A percentile compares a stretch with the other conserved stretches of the same genome.
phyloP scores from a whole-genome alignment of 1,140 invertebrate genomes.

The Trichomalopsis sarcophagae region DNA sequence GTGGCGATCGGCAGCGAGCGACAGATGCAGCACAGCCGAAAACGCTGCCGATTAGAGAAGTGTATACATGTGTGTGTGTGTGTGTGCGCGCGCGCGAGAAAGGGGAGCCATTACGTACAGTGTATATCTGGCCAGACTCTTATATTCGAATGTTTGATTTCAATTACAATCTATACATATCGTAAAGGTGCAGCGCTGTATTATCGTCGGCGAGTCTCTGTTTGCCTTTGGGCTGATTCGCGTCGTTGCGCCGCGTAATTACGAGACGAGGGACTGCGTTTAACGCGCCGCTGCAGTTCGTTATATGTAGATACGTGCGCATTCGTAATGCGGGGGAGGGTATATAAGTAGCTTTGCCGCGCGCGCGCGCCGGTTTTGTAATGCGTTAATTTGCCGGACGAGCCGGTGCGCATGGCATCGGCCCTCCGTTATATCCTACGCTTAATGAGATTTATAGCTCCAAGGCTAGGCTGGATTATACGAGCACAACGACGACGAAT shows the following conservation, averaged over 20 bases:
- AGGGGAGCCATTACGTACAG: not conserved
- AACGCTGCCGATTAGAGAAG: not conserved
- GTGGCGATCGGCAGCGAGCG: not conserved
- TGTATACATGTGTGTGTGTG: too few species aligned
- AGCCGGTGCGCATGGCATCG: too few species aligned
- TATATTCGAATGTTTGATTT: conserved; percentile 28
- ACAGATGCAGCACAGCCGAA: not conserved
- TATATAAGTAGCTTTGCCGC: not conserved
- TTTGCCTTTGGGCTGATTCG: not conserved
- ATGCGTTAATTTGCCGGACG: not conserved
- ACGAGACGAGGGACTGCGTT: not conserved
- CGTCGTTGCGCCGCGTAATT: not conserved
- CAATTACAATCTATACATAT: conserved; percentile 12
- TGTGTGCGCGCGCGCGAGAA: not conserved
- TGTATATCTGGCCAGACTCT: too few species aligned
- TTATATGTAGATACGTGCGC: not conserved
- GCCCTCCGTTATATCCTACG: too few species aligned
- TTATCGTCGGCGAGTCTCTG: not conserved
- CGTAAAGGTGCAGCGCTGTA: too few species aligned
- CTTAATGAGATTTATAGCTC: not conserved
- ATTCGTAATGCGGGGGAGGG: not conserved
- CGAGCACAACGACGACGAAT: too few species aligned
- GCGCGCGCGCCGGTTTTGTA: not conserved
- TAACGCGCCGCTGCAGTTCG: too few species aligned
- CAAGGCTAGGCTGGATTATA: not conserved